A percentile compares a stretch with the other conserved stretches of the same genome.
phyloP scores from a whole-genome alignment of 92 coral and sea anemone genomes.

The Epizoanthus stellaris region DNA sequence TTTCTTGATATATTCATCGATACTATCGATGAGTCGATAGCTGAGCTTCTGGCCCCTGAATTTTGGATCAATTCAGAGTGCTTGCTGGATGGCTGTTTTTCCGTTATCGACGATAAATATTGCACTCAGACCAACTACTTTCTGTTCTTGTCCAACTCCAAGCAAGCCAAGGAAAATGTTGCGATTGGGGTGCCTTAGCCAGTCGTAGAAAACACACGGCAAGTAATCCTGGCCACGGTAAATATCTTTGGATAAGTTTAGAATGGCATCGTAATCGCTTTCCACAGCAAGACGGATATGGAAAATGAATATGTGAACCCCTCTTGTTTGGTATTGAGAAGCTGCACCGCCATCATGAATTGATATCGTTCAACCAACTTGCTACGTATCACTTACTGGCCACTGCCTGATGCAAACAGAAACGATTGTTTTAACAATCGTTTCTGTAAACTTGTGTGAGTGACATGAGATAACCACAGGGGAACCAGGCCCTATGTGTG shows the following conservation, averaged over 20 bases:
- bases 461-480: no score
- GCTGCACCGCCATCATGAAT: no score
- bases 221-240: slow-evolving; percentile 87
- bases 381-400: no score
- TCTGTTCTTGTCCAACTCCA: slow-evolving; percentile 7
- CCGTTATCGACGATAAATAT: slow-evolving; percentile 79
- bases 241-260: slow-evolving; percentile 80
- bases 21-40: slow-evolving; percentile 68
- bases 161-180: slow-evolving; percentile 72
- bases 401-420: no score
- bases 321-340: no score
- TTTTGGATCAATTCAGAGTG: slow-evolving; percentile 79
- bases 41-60: slow-evolving; percentile 85
- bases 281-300: slow-evolving; percentile 60
- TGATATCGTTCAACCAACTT: no score
- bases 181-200: slow-evolving; percentile 73
- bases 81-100: slow-evolving; percentile 79
- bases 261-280: slow-evolving; percentile 65
- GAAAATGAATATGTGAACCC: no score
- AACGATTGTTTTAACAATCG: no score
- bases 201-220: slow-evolving; percentile 72
- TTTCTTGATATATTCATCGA: slow-evolving; percentile 65
- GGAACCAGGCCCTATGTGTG: no score
- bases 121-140: slow-evolving; percentile 79
- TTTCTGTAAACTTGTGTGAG: no score